Base-by-base conservation (phyloP, 2,888 invertebrate species). In the Ophion ventricosus region DNA sequence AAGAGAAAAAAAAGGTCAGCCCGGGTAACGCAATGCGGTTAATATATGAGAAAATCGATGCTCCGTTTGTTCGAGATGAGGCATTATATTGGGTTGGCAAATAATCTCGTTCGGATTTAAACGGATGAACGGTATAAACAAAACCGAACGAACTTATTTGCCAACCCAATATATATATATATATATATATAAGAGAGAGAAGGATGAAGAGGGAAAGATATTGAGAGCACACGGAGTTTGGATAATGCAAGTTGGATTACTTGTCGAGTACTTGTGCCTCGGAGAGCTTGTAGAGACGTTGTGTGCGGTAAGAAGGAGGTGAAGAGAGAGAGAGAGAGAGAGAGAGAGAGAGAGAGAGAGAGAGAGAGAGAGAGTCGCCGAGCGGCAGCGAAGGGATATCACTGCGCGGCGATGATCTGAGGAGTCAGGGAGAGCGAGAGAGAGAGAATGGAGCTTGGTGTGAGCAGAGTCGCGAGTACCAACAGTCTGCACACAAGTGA, bases 201-300 rank as follows among this genome's bases (percentile, higher is more conserved):
- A 56, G n/a, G n/a, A 25, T 17, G 25, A 43, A 11, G 17, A 64
- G 57, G 35, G 17, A 23, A 23, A 25, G 82, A 77, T 73, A 82
- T 73, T 72, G 77, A 69, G 77, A 79, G 56, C 63, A 43, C 63
- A 26, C 72, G 29, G 14, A 72, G 72, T 72, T 79, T 40, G 72
- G 79, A 72, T 79, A 79, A 79, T 79, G 54, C 72, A 57, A 72
- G 79, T 64, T 72, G 79, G 72, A 72, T 79, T 64, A 79, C 72
- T 79, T 43, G 79, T 72, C 72, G 72, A 25, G 79, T 63, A n/a
- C 20, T 59, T 61, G 69, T 49, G 43, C 69, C 69, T 69, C 49
- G 4, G 29, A 57, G 57, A 17, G 43, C 17, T 75, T 11, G 57
- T 7, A 40, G 43, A 57, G 66, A 67, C 76, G 57, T 57, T 54